Evolutionary conservation across 2,113 vertebrate genomes (phyloP), one percentile per base, ranked within the genome.

Genomic region (Ia io): DNA sequence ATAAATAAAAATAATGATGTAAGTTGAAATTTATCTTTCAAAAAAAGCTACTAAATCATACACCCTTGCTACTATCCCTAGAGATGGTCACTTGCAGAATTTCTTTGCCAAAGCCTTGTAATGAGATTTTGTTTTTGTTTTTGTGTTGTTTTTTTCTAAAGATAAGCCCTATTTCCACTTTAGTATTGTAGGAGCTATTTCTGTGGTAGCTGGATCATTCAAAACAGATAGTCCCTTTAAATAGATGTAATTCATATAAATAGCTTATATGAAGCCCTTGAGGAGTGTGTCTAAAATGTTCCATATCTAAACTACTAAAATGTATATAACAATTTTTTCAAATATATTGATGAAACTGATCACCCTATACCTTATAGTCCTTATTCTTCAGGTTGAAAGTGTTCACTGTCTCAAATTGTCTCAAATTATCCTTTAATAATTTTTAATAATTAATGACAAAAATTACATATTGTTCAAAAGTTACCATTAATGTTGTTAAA

Each of bases 241-340:
- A 67, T 16, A 67, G 12, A 12, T 69, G 1, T 40, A 90, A 90
- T n/a, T 82, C 44, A 82, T 30, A 42, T 25, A 93, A 70, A 59
- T 23, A 77, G 12, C 59, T 88, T 30, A 49, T 32, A 84, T n/a
- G 56, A 90, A 93, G 20, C 78, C 70, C 69, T 40, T 92, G 17
- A 97, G 80, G 18, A 93, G 87, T 95, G 80, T 84, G 32, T 91
- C 96, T 73, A 82, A 49, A 95, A 65, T 83, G 5, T 78, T 92
- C 61, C 44, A 97, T 83, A 92, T 84, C 53, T 96, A 11, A 63
- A n/a, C 16, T 37, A 84, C 9, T 53, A 91, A 91, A 80, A 85
- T 32, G 47, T 5, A 67, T 71, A 59, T 92, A 70, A 84, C 40
- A 37, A 32, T 32, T 14, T 97, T 94, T 88, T 67, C 83, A 94